Conservation (phyloP, 2,113 vertebrate species). For the Megaceryle maxima region DNA sequence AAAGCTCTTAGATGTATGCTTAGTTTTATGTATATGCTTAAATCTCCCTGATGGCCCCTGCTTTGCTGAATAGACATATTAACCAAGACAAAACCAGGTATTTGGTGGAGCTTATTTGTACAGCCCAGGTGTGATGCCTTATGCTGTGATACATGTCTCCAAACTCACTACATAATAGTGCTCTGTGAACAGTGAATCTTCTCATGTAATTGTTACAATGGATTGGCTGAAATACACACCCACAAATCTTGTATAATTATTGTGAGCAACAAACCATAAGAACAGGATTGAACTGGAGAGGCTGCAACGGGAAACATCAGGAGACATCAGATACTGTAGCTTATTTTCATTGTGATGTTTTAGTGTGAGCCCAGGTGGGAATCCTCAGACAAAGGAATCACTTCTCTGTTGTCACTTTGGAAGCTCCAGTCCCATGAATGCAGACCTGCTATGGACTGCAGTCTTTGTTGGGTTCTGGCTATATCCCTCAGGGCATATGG, state of each 20-base stretch:
- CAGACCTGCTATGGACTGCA: not conserved
- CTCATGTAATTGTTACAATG: not conserved
- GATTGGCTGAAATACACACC: not conserved
- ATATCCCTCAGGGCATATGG: not conserved
- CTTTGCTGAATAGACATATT: not conserved
- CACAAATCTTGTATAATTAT: not conserved
- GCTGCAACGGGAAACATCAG: not conserved
- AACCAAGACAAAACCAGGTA: not conserved
- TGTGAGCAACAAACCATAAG: not conserved
- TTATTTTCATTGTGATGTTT: not conserved
- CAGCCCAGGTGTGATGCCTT: not conserved
- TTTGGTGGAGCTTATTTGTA: not conserved
- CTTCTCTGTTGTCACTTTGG: not conserved
- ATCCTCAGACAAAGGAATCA: fast-evolving
- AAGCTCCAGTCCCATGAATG: not conserved
- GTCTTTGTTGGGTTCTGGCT: not conserved
- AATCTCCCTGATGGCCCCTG: not conserved
- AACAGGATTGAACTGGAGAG: not conserved
- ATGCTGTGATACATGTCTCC: not conserved
- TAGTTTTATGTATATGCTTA: slow-evolving; percentile 13
- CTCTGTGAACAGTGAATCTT: not conserved
- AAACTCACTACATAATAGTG: not conserved
- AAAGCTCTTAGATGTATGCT: slow-evolving; percentile 27
- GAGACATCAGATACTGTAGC: not conserved
- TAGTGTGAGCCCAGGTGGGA: not conserved